A percentile compares a stretch with the other conserved stretches of the same genome.
Evolutionary conservation across 2,888 invertebrate genomes (phyloP).

Genomic region (Micropterix aruncella): DNA sequence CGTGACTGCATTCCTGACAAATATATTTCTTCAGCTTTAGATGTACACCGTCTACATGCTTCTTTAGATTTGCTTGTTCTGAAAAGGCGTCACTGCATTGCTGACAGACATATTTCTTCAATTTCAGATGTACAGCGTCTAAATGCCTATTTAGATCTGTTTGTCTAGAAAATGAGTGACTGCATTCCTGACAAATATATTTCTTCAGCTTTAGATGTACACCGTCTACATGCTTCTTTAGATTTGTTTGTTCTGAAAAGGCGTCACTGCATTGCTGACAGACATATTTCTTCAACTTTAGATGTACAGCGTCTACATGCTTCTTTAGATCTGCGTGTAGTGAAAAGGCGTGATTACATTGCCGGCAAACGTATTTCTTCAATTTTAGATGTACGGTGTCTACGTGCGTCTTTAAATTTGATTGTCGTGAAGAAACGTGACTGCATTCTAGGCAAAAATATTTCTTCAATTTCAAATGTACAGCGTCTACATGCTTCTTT

Average conservation of each 20-base stretch:
- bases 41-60: not conserved
- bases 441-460: not conserved
- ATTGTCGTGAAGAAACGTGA: not conserved
- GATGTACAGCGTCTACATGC: no score
- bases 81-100: not conserved
- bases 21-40: not conserved
- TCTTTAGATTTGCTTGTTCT: not conserved
- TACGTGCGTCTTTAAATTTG: not conserved
- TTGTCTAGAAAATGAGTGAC: no score
- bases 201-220: no score
- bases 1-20: not conserved
- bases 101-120: not conserved
- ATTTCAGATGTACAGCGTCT: not conserved
- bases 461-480: not conserved
- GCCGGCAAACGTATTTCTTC: not conserved
- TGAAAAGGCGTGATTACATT: not conserved
- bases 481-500: not conserved
- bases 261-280: no score
- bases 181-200: no score
- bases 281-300: no score
- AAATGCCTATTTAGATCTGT: not conserved
- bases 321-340: no score
- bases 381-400: not conserved
- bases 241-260: no score
- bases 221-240: no score